These are phyloP conservation scores for Sebastiscus tertius DNA, from an alignment of 2,797 vertebrate genomes.

Conservation along the genomic window DNA sequence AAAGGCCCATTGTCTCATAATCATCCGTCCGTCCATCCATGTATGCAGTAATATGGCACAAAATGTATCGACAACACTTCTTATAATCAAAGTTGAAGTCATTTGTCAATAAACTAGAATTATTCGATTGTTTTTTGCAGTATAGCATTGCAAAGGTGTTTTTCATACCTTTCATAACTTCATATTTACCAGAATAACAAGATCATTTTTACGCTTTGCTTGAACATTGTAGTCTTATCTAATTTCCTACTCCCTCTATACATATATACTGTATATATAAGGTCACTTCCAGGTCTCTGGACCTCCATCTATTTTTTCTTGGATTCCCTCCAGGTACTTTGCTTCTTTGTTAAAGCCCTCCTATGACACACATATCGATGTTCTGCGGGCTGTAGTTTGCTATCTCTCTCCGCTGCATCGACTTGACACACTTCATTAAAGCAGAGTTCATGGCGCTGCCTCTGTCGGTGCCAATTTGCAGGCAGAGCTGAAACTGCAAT, in stretches of 20 bases:
- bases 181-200: too few relatives aligned
- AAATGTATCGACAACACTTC: too few relatives aligned
- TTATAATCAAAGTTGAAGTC: too few relatives aligned
- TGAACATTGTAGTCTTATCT: neutral
- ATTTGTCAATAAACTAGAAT: too few relatives aligned
- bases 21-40: too few relatives aligned
- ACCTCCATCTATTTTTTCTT: neutral
- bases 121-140: too few relatives aligned
- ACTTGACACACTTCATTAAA: slow-evolving; percentile 12
- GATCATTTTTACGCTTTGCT: neutral
- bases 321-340: neutral
- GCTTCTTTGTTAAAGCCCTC: neutral
- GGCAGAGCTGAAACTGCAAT: slow-evolving; percentile 12
- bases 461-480: slow-evolving; percentile 13
- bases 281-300: neutral
- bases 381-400: neutral
- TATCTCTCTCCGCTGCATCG: neutral
- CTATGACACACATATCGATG: neutral
- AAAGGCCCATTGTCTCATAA: too few relatives aligned
- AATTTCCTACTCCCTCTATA: neutral
- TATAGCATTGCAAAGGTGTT: too few relatives aligned
- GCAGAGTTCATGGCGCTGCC: neutral
- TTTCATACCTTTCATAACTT: too few relatives aligned
- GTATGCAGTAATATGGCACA: too few relatives aligned
- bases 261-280: too few relatives aligned